Percentiles rank a stretch among this genome's conserved stretches.
Evolutionary conservation across 2,797 vertebrate genomes (phyloP).

Genomic region (Gambelia wislizenii): DNA sequence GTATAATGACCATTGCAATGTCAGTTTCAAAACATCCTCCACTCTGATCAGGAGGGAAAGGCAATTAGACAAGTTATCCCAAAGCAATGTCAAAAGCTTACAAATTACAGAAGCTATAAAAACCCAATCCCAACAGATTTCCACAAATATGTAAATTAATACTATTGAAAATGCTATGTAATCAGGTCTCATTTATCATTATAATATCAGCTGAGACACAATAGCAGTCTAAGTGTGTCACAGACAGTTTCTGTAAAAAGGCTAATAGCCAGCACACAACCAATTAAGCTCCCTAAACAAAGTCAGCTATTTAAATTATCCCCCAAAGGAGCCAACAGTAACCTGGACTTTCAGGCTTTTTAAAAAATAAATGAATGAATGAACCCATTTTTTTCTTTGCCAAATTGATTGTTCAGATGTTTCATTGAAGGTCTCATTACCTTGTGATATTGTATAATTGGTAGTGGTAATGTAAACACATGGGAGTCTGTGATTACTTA

Average conservation of each 20-base stretch:
- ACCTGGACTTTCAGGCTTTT: neutral
- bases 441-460: neutral
- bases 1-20: slow-evolving; percentile 63
- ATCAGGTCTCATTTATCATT: slow-evolving; percentile 81
- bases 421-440: neutral
- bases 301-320: slow-evolving; percentile 70
- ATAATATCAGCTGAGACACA: slow-evolving; percentile 76
- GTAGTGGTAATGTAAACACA: neutral
- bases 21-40: slow-evolving; percentile 69
- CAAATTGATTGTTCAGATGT: neutral
- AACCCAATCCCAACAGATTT: slow-evolving; percentile 77
- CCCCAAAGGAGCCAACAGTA: slow-evolving; percentile 2
- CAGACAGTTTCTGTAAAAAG: slow-evolving; percentile 69
- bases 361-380: neutral
- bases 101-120: slow-evolving; percentile 73
- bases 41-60: slow-evolving; percentile 73
- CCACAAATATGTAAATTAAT: slow-evolving; percentile 82
- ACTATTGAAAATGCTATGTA: slow-evolving; percentile 78
- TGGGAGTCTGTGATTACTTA: neutral
- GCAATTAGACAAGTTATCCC: slow-evolving; percentile 74
- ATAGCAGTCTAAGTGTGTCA: slow-evolving; percentile 68
- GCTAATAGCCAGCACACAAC: slow-evolving; percentile 69
- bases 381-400: neutral
- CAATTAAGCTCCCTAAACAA: slow-evolving; percentile 71
- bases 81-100: slow-evolving; percentile 75